Conservation (phyloP, 2,888 invertebrate species). For the Uloborus plumipes region DNA sequence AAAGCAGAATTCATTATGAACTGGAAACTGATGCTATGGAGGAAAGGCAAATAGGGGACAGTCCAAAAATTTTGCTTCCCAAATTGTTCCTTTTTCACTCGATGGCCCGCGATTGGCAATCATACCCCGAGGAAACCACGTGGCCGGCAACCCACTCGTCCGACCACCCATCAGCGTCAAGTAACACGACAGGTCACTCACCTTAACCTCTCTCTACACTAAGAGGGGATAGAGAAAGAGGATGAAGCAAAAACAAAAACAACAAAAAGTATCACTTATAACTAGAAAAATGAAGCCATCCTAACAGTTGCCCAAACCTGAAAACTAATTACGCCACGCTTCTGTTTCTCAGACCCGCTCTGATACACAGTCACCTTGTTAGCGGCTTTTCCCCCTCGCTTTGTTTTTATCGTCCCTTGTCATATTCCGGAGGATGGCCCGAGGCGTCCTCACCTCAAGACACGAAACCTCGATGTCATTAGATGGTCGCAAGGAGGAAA, state of each 20-base stretch:
- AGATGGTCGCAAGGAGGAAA: not conserved
- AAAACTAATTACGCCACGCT: constrained; percentile 60
- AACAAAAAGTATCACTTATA: constrained; percentile 17
- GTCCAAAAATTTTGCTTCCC: too few relatives aligned
- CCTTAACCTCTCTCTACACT: constrained; percentile 55
- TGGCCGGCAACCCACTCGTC: constrained; percentile 32
- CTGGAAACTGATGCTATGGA: too few relatives aligned
- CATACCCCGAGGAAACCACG: constrained; percentile 28
- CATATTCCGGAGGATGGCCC: constrained; percentile 30
- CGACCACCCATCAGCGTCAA: constrained; percentile 50
- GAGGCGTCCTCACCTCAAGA: constrained; percentile 16
- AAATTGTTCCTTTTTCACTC: too few relatives aligned
- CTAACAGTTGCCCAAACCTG: constrained; percentile 51
- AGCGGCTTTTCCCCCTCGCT: constrained; percentile 19
- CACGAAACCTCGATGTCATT: constrained; percentile 31
- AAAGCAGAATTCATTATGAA: too few relatives aligned
- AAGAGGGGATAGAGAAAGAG: not conserved
- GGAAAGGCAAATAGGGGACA: too few relatives aligned
- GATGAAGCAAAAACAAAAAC: constrained; percentile 14
- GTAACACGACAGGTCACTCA: constrained; percentile 63
- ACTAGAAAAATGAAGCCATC: constrained; percentile 16
- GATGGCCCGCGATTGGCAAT: not conserved
- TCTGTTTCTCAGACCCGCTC: constrained; percentile 30
- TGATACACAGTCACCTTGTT: constrained; percentile 40
- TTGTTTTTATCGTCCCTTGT: constrained; percentile 12